These are phyloP conservation scores for Prochilodus magdalenae DNA, from an alignment of 2,113 vertebrate species.

Conservation along the genomic window DNA sequence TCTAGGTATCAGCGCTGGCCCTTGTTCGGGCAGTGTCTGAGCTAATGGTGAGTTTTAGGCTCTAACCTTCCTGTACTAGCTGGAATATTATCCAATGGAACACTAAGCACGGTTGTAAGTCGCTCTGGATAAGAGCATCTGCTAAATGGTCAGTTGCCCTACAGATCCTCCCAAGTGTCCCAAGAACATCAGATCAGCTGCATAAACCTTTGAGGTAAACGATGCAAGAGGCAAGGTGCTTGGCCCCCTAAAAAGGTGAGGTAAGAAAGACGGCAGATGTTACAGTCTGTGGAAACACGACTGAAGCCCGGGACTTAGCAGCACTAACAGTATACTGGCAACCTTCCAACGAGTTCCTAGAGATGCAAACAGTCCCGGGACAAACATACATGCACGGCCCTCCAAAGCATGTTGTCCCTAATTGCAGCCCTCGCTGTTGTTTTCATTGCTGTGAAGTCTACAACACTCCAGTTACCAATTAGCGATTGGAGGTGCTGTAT, in stretches of 20 bases:
- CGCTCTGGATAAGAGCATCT: too few relatives aligned
- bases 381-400: conserved; percentile 10
- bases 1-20: too few relatives aligned
- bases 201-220: too few relatives aligned
- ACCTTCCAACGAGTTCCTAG: neutral
- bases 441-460: neutral
- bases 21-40: too few relatives aligned
- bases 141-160: too few relatives aligned
- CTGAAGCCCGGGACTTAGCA: neutral
- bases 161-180: too few relatives aligned
- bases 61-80: too few relatives aligned
- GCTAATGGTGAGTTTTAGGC: too few relatives aligned
- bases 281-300: neutral
- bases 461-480: conserved; percentile 21
- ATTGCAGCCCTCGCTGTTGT: neutral
- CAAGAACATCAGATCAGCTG: too few relatives aligned
- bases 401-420: neutral
- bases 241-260: neutral
- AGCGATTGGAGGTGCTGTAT: conserved; percentile 6
- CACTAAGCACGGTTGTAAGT: too few relatives aligned
- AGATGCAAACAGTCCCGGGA: conserved; percentile 34
- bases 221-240: neutral
- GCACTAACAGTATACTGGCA: neutral
- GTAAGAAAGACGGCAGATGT: neutral
- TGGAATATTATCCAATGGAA: too few relatives aligned